Evolutionary conservation across 2,797 vertebrate genomes (phyloP), one percentile per base, ranked within the genome.

Genomic region (Hyperoplus lanceolatus): DNA sequence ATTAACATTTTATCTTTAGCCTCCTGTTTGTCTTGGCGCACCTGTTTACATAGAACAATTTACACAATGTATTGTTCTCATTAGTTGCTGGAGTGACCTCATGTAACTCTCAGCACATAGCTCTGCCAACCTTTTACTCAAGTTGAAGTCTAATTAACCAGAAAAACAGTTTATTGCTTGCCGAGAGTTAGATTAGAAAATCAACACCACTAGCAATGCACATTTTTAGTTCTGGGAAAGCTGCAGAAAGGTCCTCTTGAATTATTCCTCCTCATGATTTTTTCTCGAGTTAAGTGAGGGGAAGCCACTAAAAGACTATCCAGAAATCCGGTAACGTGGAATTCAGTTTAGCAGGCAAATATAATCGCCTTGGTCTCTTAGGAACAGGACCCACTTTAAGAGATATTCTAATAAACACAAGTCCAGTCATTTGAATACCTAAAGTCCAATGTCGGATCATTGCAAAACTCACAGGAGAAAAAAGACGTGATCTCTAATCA

Each of bases 401-500:
- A 29, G 21, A 38, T 42, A 14, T 4, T 5, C 43, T 2, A 9
- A 9, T n/a, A 39, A 46, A 46, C 16, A 21, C 3, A 18, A 12
- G 29, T 1, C 0, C 41, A n/a, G n/a, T 53, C n/a, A 15, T 6
- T 63, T 50, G 3, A 12, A 13, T 3, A 15, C 9, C 14, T 39
- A 10, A 13, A 46, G 4, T 42, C 15, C 5, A 54, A 8, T 1
- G 2, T 16, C n/a, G 3, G 16, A 45, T 6, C 0, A 15, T 16
- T n/a, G 55, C 42, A 49, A 29, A 42, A 36, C 49, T 50, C 21
- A 15, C 11, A 46, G 16, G 12, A 58, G 60, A 48, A 14, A 36
- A 15, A 49, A 29, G 12, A 61, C 36, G 5, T 15, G 12, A 70
- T 10, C 43, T 42, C 29, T 29, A 56, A 81, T 75, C 54, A 80